phyloP scores from a whole-genome alignment of 2,113 vertebrate species.

The Zosterops japonicus region DNA sequence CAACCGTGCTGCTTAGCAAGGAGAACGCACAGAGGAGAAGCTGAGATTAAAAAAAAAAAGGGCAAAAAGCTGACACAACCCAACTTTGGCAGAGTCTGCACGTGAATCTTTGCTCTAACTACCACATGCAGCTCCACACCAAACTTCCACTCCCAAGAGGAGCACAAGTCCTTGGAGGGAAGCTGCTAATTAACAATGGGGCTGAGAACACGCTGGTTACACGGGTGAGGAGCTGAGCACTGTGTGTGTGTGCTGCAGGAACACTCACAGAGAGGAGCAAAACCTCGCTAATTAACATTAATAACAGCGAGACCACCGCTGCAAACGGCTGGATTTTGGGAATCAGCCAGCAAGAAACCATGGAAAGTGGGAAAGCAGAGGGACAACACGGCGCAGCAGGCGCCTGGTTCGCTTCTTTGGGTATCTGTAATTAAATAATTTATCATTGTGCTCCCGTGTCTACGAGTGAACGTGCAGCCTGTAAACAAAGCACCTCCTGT shows the following conservation, averaged over 20 bases:
- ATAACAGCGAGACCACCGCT: background rate
- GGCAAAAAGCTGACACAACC: background rate
- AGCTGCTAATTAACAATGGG: background rate
- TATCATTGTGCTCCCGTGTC: background rate
- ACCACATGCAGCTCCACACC: background rate
- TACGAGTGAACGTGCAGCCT: background rate
- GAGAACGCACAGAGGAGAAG: background rate
- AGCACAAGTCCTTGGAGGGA: background rate
- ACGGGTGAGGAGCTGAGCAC: background rate
- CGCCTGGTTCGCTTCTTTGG: background rate
- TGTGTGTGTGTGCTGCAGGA: background rate
- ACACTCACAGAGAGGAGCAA: background rate
- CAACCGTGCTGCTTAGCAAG: background rate
- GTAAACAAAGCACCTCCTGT: background rate
- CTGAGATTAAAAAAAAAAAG: background rate
- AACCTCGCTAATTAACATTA: background rate
- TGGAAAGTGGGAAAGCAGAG: background rate
- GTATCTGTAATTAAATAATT: background rate
- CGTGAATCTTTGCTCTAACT: background rate
- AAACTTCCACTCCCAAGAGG: background rate
- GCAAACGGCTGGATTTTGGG: background rate
- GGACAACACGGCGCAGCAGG: background rate
- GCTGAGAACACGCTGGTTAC: background rate
- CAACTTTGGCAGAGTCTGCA: background rate
- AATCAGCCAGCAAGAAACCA: background rate